These are phyloP conservation scores for Sarcophilus harrisii DNA, from an alignment of 2,797 vertebrate species.

Conservation along the genomic window DNA sequence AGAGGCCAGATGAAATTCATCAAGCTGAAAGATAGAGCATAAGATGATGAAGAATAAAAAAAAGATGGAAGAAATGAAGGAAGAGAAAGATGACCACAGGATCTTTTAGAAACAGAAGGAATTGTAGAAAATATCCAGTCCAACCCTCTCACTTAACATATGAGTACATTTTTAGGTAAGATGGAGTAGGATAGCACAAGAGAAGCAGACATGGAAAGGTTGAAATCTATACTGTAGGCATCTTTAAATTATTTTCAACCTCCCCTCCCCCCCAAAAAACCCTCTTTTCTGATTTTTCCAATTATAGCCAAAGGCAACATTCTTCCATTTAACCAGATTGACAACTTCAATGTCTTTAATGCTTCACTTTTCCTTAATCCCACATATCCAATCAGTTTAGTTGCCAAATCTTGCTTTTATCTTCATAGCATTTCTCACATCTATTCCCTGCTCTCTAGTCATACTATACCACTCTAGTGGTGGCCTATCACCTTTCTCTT, in stretches of 20 bases:
- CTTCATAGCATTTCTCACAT: not conserved
- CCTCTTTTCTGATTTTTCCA: not conserved
- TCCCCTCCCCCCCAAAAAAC: not conserved
- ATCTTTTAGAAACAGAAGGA: not conserved
- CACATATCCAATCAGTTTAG: not conserved
- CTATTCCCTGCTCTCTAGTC: not conserved
- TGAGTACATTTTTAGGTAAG: not conserved
- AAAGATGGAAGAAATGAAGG: not conserved
- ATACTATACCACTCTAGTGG: not conserved
- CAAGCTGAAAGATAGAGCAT: not conserved
- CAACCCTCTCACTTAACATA: not conserved
- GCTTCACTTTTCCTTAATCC: not conserved
- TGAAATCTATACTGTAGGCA: not conserved
- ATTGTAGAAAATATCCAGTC: not conserved
- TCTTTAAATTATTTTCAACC: not conserved
- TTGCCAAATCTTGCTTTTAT: not conserved
- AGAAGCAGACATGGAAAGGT: not conserved
- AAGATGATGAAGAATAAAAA: not conserved
- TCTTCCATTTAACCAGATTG: not conserved
- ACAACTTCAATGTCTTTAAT: not conserved
- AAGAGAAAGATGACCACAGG: not conserved
- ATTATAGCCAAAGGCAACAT: not conserved
- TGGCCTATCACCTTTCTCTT: not conserved
- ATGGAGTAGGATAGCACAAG: not conserved
- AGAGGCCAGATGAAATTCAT: slow-evolving; percentile 23